These are phyloP conservation scores for Boulengeromyrus knoepffleri DNA, from an alignment of 2,113 vertebrate genomes.

Conservation along the genomic window DNA sequence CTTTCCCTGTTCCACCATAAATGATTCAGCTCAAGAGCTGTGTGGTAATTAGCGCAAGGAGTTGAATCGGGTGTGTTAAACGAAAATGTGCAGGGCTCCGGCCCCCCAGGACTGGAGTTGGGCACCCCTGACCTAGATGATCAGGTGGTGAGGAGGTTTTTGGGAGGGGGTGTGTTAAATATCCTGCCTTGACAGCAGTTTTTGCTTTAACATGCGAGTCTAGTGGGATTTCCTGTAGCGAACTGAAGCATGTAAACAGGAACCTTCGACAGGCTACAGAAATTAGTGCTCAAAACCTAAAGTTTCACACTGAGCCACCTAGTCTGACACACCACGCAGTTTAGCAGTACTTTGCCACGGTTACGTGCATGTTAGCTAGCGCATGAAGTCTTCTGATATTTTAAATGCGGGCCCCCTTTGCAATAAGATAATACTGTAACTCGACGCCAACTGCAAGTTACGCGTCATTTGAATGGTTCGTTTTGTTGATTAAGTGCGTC, in stretches of 20 bases:
- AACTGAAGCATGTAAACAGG: neutral
- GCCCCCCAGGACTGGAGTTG: neutral
- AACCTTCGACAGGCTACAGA: neutral
- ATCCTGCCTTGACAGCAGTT: neutral
- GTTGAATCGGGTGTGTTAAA: no score
- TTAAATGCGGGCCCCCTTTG: neutral
- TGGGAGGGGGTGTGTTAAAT: neutral
- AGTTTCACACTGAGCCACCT: neutral
- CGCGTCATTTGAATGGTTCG: neutral
- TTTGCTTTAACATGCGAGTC: neutral
- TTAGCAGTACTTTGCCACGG: neutral
- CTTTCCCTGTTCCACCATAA: no score
- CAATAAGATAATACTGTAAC: neutral
- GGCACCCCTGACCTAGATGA: neutral
- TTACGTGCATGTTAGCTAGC: neutral
- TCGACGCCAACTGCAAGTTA: neutral
- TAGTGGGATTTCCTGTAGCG: slow-evolving; percentile 15
- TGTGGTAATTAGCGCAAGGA: no score
- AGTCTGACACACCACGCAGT: neutral
- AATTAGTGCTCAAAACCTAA: neutral
- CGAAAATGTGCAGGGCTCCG: no score
- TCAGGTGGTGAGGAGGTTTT: neutral
- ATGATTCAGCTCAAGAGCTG: no score
- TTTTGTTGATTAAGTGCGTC: neutral
- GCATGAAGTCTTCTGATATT: neutral